A percentile compares a stretch with the other conserved stretches of the same genome.
phyloP scores from a whole-genome alignment of 2,797 vertebrate genomes.

The Acanthis flammea region DNA sequence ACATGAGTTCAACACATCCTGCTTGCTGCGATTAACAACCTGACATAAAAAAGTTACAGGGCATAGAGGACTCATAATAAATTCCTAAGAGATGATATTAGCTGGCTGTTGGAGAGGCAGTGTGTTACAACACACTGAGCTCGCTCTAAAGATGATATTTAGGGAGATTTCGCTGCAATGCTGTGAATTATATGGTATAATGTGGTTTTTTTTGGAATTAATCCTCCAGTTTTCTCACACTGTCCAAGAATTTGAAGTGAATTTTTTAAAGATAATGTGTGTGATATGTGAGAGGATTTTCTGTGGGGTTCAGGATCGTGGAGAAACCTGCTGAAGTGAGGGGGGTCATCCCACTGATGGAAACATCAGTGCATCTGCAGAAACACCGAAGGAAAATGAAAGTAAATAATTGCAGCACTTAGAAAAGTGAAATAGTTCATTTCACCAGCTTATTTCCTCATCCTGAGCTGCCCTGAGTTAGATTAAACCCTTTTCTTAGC shows the following conservation, averaged over 20 bases:
- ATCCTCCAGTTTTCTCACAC: background rate
- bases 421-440: background rate
- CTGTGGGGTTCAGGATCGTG: fast-evolving
- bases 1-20: background rate
- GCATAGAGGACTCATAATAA: slow-evolving; percentile 7
- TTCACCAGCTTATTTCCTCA: background rate
- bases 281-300: fast-evolving
- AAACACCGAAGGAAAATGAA: background rate
- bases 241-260: background rate
- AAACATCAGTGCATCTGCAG: background rate
- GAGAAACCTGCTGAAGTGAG: background rate
- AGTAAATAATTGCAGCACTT: background rate
- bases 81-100: slow-evolving; percentile 56
- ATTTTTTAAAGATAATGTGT: background rate
- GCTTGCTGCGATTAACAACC: slow-evolving; percentile 2
- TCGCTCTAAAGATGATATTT: background rate
- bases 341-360: background rate
- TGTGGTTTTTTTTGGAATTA: background rate
- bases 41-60: slow-evolving; percentile 23
- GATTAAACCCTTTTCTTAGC: background rate
- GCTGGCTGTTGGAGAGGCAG: background rate
- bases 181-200: background rate
- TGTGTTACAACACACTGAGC: background rate
- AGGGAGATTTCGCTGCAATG: background rate
- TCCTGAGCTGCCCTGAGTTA: background rate